These are phyloP conservation scores for Brachyhypopomus gauderio DNA, from an alignment of 2,113 vertebrate genomes.

Conservation along the genomic window DNA sequence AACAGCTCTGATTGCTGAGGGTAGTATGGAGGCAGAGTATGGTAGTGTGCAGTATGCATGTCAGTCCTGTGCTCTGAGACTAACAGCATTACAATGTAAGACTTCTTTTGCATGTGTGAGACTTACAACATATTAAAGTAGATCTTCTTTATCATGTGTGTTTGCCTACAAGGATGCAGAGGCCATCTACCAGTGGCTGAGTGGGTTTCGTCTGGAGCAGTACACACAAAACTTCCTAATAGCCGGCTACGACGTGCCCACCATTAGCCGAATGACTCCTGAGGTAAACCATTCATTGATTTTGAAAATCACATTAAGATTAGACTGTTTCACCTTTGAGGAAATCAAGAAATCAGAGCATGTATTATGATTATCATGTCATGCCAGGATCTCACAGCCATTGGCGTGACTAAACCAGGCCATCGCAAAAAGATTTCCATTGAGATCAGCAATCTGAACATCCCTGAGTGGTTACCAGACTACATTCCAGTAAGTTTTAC, in stretches of 20 bases:
- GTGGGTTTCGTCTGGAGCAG: slow-evolving; percentile 92
- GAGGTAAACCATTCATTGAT: slow-evolving; percentile 76
- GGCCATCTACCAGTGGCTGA: slow-evolving; percentile 93
- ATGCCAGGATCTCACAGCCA: slow-evolving; percentile 90
- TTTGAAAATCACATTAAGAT: background rate
- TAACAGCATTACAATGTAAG: too few relatives aligned
- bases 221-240: slow-evolving; percentile 89
- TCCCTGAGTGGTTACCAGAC: slow-evolving; percentile 91
- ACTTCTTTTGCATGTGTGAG: background rate
- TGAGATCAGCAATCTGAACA: slow-evolving; percentile 89
- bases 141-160: background rate
- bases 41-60: too few relatives aligned
- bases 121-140: background rate
- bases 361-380: background rate
- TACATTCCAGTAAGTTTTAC: slow-evolving; percentile 84
- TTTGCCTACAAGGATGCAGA: slow-evolving; percentile 81
- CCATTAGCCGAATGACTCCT: slow-evolving; percentile 97
- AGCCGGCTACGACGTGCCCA: slow-evolving; percentile 90
- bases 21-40: too few relatives aligned
- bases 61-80: too few relatives aligned
- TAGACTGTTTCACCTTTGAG: background rate
- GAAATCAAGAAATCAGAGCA: background rate
- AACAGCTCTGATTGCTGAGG: too few relatives aligned
- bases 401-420: slow-evolving; percentile 94
- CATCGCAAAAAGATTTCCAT: slow-evolving; percentile 95